These are phyloP conservation scores for Aurelia sp. DNA, from an alignment of 30 jellyfish, hydroid and myxozoan genomes.

Conservation along the genomic window DNA sequence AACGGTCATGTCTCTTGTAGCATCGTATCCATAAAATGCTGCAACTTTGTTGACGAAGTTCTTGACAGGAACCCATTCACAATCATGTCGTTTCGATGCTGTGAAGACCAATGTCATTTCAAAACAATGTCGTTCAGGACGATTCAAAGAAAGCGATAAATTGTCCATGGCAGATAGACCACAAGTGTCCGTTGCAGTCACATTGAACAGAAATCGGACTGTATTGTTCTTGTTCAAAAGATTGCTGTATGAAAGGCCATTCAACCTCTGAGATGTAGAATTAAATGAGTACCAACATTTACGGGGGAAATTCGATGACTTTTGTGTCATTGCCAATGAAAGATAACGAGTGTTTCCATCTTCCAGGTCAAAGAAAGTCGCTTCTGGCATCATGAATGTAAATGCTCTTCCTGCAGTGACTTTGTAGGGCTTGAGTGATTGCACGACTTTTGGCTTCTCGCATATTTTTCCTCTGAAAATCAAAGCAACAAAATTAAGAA, in stretches of 20 bases:
- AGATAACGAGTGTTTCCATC: slow-evolving; percentile 81
- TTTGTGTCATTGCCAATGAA: background rate
- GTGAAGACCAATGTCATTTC: slow-evolving; percentile 44
- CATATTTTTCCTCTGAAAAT: slow-evolving; percentile 11
- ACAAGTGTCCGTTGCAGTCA: slow-evolving; percentile 54
- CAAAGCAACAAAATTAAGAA: background rate
- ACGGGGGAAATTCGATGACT: background rate
- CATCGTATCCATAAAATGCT: slow-evolving; percentile 41
- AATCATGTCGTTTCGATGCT: slow-evolving; percentile 9
- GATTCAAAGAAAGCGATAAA: slow-evolving; percentile 17
- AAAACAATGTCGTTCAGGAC: slow-evolving; percentile 65
- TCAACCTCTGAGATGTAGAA: slow-evolving; percentile 35
- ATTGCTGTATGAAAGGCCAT: slow-evolving; percentile 44
- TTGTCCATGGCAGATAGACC: slow-evolving; percentile 34
- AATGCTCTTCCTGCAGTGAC: slow-evolving; percentile 45
- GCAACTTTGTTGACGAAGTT: slow-evolving; percentile 44
- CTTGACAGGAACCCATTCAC: slow-evolving; percentile 60
- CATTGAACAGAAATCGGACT: background rate
- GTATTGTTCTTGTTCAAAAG: background rate
- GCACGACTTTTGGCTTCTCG: slow-evolving; percentile 32
- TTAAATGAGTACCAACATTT: slow-evolving; percentile 61
- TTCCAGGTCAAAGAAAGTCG: slow-evolving; percentile 86
- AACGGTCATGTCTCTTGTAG: slow-evolving; percentile 28
- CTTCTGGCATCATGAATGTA: slow-evolving; percentile 46
- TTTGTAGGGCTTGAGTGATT: slow-evolving; percentile 16